Evolutionary conservation across 2,113 vertebrate genomes (phyloP), one percentile per base, ranked within the genome.

Genomic region (Sylvia atricapilla): DNA sequence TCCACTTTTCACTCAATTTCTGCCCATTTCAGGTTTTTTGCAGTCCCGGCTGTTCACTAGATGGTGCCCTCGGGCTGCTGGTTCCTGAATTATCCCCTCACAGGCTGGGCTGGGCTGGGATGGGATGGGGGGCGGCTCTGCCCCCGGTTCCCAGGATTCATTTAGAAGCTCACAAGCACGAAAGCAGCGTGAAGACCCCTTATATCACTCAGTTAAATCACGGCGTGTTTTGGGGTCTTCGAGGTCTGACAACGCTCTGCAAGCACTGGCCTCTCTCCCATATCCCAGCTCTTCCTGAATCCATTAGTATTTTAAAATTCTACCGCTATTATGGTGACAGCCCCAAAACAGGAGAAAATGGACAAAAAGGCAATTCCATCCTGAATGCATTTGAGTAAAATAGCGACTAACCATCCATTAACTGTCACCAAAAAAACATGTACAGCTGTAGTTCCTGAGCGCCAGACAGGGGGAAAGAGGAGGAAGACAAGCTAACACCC

Each of bases 1-100:
- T 49, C 68, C 22, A 19, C 10, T 73, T 86, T 77, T 67, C 39
- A 6, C 28, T 30, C 30, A 8, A 1, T 46, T 83, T 47, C 46
- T 88, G 85, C 76, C 76, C 68, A 1, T 58, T 50, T 14, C 59
- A 11, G n/a, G 30, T 47, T 44, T 53, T 53, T n/a, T 24, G 44
- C 66, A 16, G 75, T 63, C 53, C 70, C 3, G 6, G 69, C 44
- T 87, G 47, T 89, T 90, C 97, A 96, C 96, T 96, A 96, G 97
- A 75, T 97, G 97, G 97, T 95, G 96, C 90, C 91, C 96, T 91
- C 93, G 94, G 94, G 92, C 96, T 96, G 91, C 69, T 67, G 87
- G 56, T 68, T 18, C 35, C 84, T 2, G 44, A n/a, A 19, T 53
- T 35, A 19, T 64, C 53, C 66, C 74, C 25, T 70, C 7, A 1